Conservation (phyloP, 2,888 invertebrate genomes). For the Sminthurinus aureus region DNA sequence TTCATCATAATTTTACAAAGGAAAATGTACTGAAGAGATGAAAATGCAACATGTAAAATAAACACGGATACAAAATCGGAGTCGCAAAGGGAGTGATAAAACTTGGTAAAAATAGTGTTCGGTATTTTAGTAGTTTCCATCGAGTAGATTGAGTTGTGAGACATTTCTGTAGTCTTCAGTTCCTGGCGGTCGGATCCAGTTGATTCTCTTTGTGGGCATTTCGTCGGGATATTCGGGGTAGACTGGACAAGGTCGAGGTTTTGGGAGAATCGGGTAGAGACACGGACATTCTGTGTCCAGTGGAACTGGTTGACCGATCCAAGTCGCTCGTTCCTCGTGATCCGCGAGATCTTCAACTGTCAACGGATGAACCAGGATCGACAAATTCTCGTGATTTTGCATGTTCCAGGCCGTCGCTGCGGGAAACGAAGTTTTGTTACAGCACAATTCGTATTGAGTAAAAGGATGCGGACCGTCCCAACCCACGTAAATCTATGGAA, state of each 20-base stretch:
- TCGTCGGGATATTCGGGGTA: conserved; percentile 47
- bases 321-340: conserved; percentile 44
- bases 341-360: conserved; percentile 51
- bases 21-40: too few species aligned
- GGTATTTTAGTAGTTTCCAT: too few species aligned
- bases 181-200: conserved; percentile 43
- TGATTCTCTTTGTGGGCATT: conserved; percentile 32
- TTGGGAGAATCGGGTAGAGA: conserved; percentile 42
- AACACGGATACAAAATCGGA: too few species aligned
- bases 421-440: conserved; percentile 48
- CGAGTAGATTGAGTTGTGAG: neutral
- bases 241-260: conserved; percentile 47
- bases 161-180: conserved; percentile 52
- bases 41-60: too few species aligned
- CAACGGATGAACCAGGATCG: conserved; percentile 52
- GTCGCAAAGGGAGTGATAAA: too few species aligned
- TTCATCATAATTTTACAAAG: too few species aligned
- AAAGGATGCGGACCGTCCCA: conserved; percentile 55
- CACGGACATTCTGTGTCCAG: conserved; percentile 49
- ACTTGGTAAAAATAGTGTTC: too few species aligned
- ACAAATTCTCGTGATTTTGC: conserved; percentile 54
- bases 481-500: conserved; percentile 42
- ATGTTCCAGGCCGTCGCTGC: conserved; percentile 43
- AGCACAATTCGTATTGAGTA: conserved; percentile 54
- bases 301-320: conserved; percentile 53